Evolutionary conservation across 2,888 invertebrate species (phyloP), one percentile per base, ranked within the genome.

Genomic region (Chironomus tentans): DNA sequence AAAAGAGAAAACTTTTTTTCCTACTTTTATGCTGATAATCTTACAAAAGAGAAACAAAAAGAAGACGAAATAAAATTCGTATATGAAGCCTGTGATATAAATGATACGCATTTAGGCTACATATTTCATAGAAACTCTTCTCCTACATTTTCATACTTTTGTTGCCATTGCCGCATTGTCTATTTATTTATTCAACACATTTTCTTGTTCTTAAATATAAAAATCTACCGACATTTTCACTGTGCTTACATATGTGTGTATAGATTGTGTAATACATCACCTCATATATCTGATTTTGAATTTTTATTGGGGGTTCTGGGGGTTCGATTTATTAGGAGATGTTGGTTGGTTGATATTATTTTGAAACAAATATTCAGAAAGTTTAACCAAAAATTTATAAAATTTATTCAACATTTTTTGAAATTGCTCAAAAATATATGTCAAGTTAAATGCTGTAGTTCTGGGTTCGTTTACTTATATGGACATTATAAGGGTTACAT

Each of bases 121-220:
- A 73, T 73, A 62, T 73, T 73, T 73, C 72, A 73, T 73, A 65
- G 22, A 56, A 56, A 18, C 18, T 56, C 18, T 18, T 56, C 50
- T 15, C 50, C 15, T 56, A n/a, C 18, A 18, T 38, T 38, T 38
- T 38, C 38, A 38, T 38, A 38, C 38, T 38, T 38, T 15, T 56
- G n/a, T 56, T 56, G 18, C 15, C 56, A 56, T 56, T 56, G 18
- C 24, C 65, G 65, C 24, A 21, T 65, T 65, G 65, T 65, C 72
- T 73, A 73, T 28, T 73, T 73, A 73, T 73, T 73, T 73, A 73
- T 73, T 73, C 72, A 73, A 62, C 61, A 73, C 61, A 73, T 62
- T 73, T 73, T 56, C 56, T 13, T 70, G 62, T 46, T 65, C 65
- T 24, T 65, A 24, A 24, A 21, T 24, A 5, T 24, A 65, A 65